Percentiles rank a stretch among this genome's conserved stretches.
Conservation (phyloP, 2,113 vertebrate species). For the Triplophysa dalaica region DNA sequence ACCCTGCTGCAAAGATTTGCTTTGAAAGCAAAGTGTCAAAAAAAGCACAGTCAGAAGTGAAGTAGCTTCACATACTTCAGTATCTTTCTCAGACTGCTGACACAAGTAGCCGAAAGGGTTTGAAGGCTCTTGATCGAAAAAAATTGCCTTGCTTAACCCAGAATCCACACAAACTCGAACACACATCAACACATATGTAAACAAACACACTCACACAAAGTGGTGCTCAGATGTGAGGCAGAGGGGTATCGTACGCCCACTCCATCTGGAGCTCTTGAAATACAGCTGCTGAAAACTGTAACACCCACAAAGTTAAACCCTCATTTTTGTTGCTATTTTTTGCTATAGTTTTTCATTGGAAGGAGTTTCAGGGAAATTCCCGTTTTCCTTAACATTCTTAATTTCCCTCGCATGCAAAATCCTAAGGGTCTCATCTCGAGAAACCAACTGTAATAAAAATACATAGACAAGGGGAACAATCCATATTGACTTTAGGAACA, state of each 20-base stretch:
- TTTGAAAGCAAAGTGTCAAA: conserved; percentile 21
- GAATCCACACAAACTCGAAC: conserved; percentile 4
- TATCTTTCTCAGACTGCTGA: conserved; percentile 29
- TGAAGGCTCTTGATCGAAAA: neutral
- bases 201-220: neutral
- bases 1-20: conserved; percentile 35
- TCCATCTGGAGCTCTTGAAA: conserved; percentile 34
- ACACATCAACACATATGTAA: neutral
- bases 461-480: neutral
- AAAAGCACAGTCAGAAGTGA: conserved; percentile 12
- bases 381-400: conserved; percentile 22
- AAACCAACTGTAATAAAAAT: neutral
- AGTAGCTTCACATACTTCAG: conserved; percentile 15
- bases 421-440: neutral
- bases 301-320: neutral
- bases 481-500: neutral
- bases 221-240: conserved; percentile 53
- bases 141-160: conserved; percentile 7
- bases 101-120: conserved; percentile 26
- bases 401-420: conserved; percentile 31
- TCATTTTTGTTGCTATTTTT: neutral
- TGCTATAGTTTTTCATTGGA: conserved; percentile 7
- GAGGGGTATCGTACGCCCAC: conserved; percentile 40
- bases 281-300: conserved; percentile 15
- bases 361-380: neutral